Percentiles rank a stretch among this genome's conserved stretches.
phyloP scores from a whole-genome alignment of 1,140 invertebrate species.

The Dendrolimus punctatus region DNA sequence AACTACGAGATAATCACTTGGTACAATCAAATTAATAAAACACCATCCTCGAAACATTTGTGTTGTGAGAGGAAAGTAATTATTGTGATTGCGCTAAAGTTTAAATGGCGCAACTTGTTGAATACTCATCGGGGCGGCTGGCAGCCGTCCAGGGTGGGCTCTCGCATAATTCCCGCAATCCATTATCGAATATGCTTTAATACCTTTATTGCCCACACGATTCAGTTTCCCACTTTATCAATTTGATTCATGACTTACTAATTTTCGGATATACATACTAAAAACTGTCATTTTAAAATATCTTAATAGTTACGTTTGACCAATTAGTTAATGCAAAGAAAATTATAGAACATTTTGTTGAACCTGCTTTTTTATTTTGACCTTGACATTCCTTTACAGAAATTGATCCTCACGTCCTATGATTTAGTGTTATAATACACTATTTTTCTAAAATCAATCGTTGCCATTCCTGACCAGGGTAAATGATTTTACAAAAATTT shows the following conservation, averaged over 20 bases:
- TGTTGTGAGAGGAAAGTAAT: slow-evolving; percentile 1
- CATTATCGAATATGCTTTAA: slow-evolving; percentile 21
- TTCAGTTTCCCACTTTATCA: slow-evolving; percentile 11
- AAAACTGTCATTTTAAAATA: too few relatives aligned
- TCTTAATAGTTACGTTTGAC: too few relatives aligned
- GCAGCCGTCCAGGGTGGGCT: slow-evolving; percentile 23
- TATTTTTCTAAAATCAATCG: too few relatives aligned
- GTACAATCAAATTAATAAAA: background rate
- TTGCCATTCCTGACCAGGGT: too few relatives aligned
- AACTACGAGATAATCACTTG: too few relatives aligned
- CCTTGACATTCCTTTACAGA: too few relatives aligned
- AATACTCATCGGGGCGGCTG: slow-evolving; percentile 19
- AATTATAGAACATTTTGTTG: too few relatives aligned
- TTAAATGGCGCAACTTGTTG: slow-evolving; percentile 25
- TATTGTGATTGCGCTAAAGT: background rate
- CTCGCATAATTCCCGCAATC: slow-evolving; percentile 33
- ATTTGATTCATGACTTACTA: background rate
- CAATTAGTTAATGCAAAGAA: too few relatives aligned
- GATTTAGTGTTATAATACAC: too few relatives aligned
- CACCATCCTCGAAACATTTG: background rate
- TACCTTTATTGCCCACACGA: slow-evolving; percentile 3
- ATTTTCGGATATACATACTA: background rate
- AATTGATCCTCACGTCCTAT: too few relatives aligned
- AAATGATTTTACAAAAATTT: too few relatives aligned
- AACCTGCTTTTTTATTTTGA: too few relatives aligned